phyloP scores from a whole-genome alignment of 2,113 vertebrate genomes.

The Marmota monax region DNA sequence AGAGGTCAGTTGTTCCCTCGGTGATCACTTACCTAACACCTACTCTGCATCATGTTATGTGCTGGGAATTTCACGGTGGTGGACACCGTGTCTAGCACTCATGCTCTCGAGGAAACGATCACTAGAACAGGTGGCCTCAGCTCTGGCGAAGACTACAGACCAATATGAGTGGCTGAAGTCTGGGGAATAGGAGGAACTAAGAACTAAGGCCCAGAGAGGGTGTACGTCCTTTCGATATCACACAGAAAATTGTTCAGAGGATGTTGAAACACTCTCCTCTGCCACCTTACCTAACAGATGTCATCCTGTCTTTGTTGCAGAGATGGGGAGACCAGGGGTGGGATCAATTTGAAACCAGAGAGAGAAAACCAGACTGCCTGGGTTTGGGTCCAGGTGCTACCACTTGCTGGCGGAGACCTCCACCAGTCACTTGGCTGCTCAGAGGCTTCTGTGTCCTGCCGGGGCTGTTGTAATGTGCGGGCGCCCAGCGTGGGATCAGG shows the following conservation, averaged over 20 bases:
- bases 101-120: background rate
- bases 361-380: background rate
- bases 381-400: background rate
- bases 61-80: background rate
- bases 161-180: background rate
- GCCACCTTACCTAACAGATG: background rate
- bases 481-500: fast-evolving
- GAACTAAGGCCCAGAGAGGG: background rate
- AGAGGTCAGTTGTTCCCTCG: background rate
- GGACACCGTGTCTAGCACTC: background rate
- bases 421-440: background rate
- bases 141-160: background rate
- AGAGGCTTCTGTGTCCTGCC: background rate
- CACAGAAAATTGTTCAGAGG: background rate
- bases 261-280: background rate
- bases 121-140: background rate
- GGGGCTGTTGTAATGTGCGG: background rate
- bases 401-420: background rate
- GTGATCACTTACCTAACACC: background rate
- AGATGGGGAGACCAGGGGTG: background rate
- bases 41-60: background rate
- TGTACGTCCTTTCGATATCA: background rate
- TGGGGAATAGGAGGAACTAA: background rate
- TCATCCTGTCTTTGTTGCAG: background rate
- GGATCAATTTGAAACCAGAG: background rate